A percentile compares a stretch with the other conserved stretches of the same genome.
Evolutionary conservation across 2,797 vertebrate species (phyloP).

Genomic region (Rhinella marina): DNA sequence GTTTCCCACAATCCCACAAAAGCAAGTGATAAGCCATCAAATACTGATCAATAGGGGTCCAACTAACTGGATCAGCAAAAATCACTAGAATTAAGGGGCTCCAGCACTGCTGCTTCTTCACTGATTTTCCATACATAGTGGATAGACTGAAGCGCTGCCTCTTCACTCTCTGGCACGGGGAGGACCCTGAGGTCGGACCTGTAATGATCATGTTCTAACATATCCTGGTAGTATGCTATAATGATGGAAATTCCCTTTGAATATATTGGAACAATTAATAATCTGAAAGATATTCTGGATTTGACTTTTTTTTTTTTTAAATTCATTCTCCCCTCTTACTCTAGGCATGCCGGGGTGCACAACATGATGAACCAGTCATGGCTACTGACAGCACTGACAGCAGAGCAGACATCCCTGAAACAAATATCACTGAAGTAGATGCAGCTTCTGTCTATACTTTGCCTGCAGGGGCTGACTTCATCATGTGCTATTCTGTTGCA

Average conservation of each 20-base stretch:
- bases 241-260: background rate
- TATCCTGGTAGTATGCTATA: background rate
- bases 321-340: background rate
- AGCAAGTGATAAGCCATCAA: background rate
- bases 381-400: constrained; percentile 76
- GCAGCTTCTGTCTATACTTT: constrained; percentile 80
- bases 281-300: background rate
- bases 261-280: background rate
- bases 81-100: background rate
- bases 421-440: constrained; percentile 80
- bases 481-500: constrained; percentile 95
- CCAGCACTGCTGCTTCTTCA: background rate
- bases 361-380: constrained; percentile 81
- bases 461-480: constrained; percentile 88
- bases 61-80: background rate
- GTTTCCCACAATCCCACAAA: background rate
- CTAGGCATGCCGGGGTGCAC: constrained; percentile 87
- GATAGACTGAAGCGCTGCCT: too few relatives aligned
- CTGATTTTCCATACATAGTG: background rate
- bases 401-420: background rate
- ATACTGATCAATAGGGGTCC: background rate
- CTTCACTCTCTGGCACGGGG: too few relatives aligned
- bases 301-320: background rate
- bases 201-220: background rate
- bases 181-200: too few relatives aligned